Evolutionary conservation across 1,140 invertebrate species (phyloP).

Genomic region (Calliopsis andreniformis): DNA sequence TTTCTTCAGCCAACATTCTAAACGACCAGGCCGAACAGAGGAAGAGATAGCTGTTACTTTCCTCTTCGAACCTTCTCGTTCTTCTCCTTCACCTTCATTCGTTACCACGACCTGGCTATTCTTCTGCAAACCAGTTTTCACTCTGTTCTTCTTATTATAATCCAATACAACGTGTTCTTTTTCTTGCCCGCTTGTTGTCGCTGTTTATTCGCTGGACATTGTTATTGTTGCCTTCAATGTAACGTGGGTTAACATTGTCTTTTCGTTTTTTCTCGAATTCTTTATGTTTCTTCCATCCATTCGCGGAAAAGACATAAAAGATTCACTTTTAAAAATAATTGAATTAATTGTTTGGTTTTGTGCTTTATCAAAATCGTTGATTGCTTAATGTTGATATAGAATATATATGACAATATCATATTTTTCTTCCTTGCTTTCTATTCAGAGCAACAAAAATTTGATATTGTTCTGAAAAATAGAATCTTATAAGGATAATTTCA

Average conservation of each 20-base stretch:
- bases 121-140: constrained; percentile 76
- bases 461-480: too few relatives aligned
- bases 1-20: constrained; percentile 4
- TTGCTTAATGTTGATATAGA: too few relatives aligned
- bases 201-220: constrained; percentile 68
- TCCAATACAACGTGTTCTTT: constrained; percentile 34
- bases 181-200: constrained; percentile 63
- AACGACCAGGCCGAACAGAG: constrained; percentile 8
- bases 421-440: too few relatives aligned
- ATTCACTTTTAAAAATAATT: too few relatives aligned
- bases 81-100: constrained; percentile 36
- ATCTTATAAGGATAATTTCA: too few relatives aligned
- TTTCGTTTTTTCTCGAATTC: neutral
- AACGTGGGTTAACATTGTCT: constrained; percentile 35
- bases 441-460: too few relatives aligned
- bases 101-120: constrained; percentile 58
- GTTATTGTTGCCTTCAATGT: constrained; percentile 66
- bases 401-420: too few relatives aligned
- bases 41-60: constrained; percentile 19
- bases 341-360: too few relatives aligned
- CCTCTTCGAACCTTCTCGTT: constrained; percentile 38
- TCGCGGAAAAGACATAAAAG: too few relatives aligned
- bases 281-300: too few relatives aligned
- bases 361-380: too few relatives aligned
- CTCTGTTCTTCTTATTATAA: constrained; percentile 76